Evolutionary conservation across 2,797 vertebrate species (phyloP).

Genomic region (Notolepis coatsorum): DNA sequence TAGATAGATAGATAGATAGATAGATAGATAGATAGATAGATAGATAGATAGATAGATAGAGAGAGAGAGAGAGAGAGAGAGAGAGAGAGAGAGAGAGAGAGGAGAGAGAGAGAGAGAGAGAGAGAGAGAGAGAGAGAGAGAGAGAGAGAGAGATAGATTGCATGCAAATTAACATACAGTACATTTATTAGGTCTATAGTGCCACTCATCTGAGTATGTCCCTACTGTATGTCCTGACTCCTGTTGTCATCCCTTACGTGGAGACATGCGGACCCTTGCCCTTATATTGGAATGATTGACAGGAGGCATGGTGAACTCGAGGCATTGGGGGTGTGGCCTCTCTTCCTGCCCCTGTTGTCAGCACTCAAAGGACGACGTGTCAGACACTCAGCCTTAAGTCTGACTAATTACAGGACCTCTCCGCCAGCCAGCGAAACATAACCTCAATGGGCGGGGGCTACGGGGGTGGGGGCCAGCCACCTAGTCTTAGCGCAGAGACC

Average conservation of each 20-base stretch:
- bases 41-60: no score
- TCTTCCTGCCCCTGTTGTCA: conserved; percentile 11
- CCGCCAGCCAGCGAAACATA: conserved; percentile 19
- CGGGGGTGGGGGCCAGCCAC: no score
- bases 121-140: no score
- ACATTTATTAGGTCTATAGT: no score
- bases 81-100: background rate
- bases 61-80: background rate
- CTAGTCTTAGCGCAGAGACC: conserved; percentile 15
- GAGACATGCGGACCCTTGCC: conserved; percentile 34
- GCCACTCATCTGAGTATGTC: no score
- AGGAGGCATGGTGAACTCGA: conserved; percentile 22
- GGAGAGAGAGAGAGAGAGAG: no score
- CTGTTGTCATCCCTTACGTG: conserved; percentile 43
- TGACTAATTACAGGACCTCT: conserved; percentile 59
- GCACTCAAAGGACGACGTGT: conserved; percentile 29
- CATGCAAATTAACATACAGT: no score
- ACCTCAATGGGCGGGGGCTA: no score
- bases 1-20: background rate
- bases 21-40: background rate
- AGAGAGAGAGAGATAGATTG: no score
- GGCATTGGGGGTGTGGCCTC: background rate
- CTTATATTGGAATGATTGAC: conserved; percentile 42
- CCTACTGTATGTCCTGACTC: conserved; percentile 53
- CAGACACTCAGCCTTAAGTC: conserved; percentile 39